Conservation (phyloP, 2,797 vertebrate species). For the Pelochelys cantorii region DNA sequence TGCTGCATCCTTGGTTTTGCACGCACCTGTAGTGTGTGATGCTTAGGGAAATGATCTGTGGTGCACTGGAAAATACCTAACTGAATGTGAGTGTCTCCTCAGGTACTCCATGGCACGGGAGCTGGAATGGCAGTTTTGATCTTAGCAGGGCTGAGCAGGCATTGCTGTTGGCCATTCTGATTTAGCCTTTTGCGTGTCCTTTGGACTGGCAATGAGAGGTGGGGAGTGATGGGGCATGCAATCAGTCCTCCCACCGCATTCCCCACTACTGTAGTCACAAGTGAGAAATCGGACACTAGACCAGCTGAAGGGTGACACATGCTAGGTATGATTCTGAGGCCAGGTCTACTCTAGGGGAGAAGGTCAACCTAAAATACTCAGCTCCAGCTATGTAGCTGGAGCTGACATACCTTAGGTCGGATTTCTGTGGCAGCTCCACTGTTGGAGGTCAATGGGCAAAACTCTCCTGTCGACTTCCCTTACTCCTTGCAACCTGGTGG, state of each 20-base stretch:
- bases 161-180: neutral
- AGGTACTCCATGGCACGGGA: neutral
- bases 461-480: no score
- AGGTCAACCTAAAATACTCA: no score
- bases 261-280: neutral
- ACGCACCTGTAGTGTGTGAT: neutral
- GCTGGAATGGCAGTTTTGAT: neutral
- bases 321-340: neutral
- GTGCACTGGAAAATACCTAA: neutral
- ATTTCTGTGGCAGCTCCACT: no score
- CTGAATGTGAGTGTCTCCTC: neutral
- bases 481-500: no score
- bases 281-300: neutral
- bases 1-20: neutral
- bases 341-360: no score
- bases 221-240: neutral
- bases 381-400: no score
- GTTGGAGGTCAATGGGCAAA: no score
- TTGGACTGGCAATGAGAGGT: neutral
- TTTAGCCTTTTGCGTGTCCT: neutral
- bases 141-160: neutral
- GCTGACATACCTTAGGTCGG: no score
- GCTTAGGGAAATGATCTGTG: neutral
- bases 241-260: neutral
- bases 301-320: neutral